A percentile compares a stretch with the other conserved stretches of the same genome.
phyloP scores from a whole-genome alignment of 2,888 invertebrate genomes.

The Hydropsyche betteni region DNA sequence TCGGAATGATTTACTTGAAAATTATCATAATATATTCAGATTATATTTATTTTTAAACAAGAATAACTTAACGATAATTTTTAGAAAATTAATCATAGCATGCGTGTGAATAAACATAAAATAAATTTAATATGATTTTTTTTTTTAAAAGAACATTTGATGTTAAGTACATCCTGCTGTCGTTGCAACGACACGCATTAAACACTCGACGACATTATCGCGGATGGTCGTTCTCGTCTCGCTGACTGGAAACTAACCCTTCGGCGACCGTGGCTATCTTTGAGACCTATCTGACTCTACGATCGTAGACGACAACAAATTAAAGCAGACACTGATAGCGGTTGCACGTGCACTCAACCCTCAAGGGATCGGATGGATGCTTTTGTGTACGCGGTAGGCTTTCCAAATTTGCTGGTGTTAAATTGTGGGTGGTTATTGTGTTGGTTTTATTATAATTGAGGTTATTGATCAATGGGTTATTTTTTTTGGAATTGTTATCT shows the following conservation, averaged over 20 bases:
- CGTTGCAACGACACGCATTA: slow-evolving; percentile 5
- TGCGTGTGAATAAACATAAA: no score
- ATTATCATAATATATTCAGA: no score
- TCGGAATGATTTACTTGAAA: no score
- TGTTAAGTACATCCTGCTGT: background rate
- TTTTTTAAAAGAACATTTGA: no score
- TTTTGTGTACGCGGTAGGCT: background rate
- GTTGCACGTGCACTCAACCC: background rate
- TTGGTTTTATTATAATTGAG: background rate
- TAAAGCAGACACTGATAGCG: background rate
- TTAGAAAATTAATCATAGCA: no score
- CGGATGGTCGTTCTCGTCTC: slow-evolving; percentile 3
- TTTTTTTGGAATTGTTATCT: no score
- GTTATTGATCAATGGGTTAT: no score
- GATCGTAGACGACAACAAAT: background rate
- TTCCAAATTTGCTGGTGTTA: background rate
- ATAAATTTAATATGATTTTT: no score
- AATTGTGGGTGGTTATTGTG: background rate
- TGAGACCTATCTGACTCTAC: background rate
- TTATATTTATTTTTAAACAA: no score
- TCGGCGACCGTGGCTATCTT: background rate
- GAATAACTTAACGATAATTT: no score
- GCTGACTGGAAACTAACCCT: slow-evolving; percentile 20
- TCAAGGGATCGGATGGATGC: background rate
- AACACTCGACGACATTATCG: slow-evolving; percentile 32